These are phyloP conservation scores for Eupeodes corollae DNA, from an alignment of 1,140 invertebrate species.

Conservation along the genomic window DNA sequence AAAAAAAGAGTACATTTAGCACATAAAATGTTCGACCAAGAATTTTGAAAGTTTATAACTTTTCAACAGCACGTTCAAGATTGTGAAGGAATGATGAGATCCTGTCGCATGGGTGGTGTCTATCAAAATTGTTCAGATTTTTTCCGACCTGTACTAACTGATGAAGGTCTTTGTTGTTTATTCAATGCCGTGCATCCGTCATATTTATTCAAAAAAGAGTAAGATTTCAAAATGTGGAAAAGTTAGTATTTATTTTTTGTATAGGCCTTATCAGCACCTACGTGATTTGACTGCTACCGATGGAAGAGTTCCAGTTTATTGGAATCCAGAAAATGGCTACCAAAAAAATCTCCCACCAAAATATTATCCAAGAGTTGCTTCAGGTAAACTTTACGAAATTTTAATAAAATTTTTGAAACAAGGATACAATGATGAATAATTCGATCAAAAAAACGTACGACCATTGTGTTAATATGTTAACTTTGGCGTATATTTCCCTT, in stretches of 20 bases:
- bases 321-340: constrained; percentile 62
- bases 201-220: constrained; percentile 47
- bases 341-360: constrained; percentile 40
- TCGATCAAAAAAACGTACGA: too few species aligned
- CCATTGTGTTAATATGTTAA: too few species aligned
- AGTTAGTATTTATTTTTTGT: neutral
- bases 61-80: constrained; percentile 41
- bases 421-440: too few species aligned
- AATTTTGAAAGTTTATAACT: too few species aligned
- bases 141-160: constrained; percentile 62
- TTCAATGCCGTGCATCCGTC: constrained; percentile 61
- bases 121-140: constrained; percentile 49
- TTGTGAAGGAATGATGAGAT: constrained; percentile 54
- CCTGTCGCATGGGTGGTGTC: constrained; percentile 51
- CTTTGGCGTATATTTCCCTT: neutral
- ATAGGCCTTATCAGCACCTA: neutral
- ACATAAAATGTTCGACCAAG: too few species aligned
- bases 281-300: constrained; percentile 2
- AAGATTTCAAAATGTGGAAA: constrained; percentile 3
- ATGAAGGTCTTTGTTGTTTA: constrained; percentile 70
- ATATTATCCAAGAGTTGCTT: constrained; percentile 49
- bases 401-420: too few species aligned
- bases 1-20: too few species aligned
- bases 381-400: constrained; percentile 15
- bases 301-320: constrained; percentile 42